phyloP scores from a whole-genome alignment of 2,888 invertebrate species.

The Clistopyga incitator region DNA sequence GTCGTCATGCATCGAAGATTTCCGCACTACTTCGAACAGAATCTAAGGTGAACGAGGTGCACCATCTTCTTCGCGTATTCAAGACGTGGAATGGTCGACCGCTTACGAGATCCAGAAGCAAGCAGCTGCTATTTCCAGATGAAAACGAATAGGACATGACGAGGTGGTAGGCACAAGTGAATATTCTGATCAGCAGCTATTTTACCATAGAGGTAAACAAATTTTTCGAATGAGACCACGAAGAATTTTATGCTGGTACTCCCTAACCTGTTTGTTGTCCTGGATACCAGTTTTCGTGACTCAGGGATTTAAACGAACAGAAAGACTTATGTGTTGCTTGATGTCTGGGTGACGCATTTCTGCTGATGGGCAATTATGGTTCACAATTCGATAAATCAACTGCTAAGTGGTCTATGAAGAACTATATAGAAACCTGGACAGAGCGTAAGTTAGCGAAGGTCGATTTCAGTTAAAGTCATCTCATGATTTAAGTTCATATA shows the following conservation, averaged over 20 bases:
- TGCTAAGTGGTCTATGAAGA: too few species aligned
- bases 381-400: too few species aligned
- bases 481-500: too few species aligned
- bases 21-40: slow-evolving; percentile 28
- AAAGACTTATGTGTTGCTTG: too few species aligned
- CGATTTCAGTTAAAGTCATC: too few species aligned
- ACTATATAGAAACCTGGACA: too few species aligned
- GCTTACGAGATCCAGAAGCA: slow-evolving; percentile 44
- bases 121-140: slow-evolving; percentile 14
- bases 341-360: too few species aligned
- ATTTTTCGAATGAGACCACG: slow-evolving; percentile 1
- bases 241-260: not conserved
- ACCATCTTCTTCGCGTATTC: not conserved
- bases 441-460: too few species aligned
- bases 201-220: not conserved
- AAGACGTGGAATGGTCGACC: slow-evolving; percentile 33
- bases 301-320: too few species aligned
- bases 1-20: slow-evolving; percentile 56
- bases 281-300: too few species aligned
- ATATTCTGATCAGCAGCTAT: not conserved
- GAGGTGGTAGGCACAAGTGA: not conserved
- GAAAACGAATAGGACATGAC: slow-evolving; percentile 19
- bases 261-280: not conserved
- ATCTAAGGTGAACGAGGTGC: slow-evolving; percentile 6
- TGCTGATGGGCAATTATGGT: too few species aligned